Evolutionary conservation across 1,140 invertebrate species (phyloP), one percentile per base, ranked within the genome.

Genomic region (Hyphantria cunea): DNA sequence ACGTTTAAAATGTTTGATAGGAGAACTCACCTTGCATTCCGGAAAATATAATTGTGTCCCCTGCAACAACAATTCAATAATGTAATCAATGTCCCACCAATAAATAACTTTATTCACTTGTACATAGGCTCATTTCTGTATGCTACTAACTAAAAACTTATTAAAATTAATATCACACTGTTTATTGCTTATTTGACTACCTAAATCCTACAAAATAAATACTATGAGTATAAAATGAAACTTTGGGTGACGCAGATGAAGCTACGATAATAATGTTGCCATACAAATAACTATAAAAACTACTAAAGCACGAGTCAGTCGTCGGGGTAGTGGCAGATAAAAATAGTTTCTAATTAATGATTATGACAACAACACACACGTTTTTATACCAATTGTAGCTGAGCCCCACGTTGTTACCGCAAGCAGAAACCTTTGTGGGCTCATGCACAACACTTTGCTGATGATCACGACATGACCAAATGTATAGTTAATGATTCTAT

Each of bases 41-140:
- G 66, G 91, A 86, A 74, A 93, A 93, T 66, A 92, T 90, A 48
- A 93, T 89, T 51, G 84, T 86, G 86, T 92, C 92, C 89, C 91
- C 91, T 91, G 87, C 54, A 90, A 91, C 71, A 78, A 85, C 67
- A 74, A 72, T 70, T 45, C 45, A 63, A 44, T 45, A 48, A 58
- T 73, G 64, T 59, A 54, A 66, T 66, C 47, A 17, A 44, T n/a
- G 13, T 37, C 15, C 32, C 45, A 51, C 50, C 42, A 54, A 53
- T 39, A 49, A 54, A 39, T 49, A 39, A 11, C 33, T 14, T 10
- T 25, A 13, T 9, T n/a, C 11, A 49, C 1, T n/a, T 7, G 14
- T 12, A 17, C 15, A 11, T 13, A 9, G 34, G 13, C n/a, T 13
- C 25, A n/a, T 17, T 13, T 13, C 8, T 37, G n/a, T 15, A 31